phyloP scores from a whole-genome alignment of 2,888 invertebrate genomes.

The Drosophila greeni region DNA sequence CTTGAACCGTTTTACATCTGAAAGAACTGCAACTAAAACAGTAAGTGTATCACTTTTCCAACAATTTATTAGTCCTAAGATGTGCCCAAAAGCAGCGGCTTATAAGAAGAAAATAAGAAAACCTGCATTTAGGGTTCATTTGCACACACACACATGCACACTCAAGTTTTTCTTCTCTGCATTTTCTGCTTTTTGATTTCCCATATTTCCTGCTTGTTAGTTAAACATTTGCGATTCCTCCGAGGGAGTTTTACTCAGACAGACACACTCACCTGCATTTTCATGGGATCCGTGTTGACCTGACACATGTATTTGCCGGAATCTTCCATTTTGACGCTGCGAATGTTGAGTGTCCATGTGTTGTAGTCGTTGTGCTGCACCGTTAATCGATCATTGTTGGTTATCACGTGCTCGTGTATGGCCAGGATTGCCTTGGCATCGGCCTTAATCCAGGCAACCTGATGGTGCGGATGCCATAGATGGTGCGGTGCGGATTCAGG shows the following conservation, averaged over 20 bases:
- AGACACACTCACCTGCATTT: constrained; percentile 87
- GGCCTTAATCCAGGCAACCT: constrained; percentile 97
- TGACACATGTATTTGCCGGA: constrained; percentile 96
- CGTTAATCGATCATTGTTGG: constrained; percentile 92
- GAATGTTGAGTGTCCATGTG: constrained; percentile 94
- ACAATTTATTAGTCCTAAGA: not conserved
- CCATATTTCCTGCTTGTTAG: not conserved
- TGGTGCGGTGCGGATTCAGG: constrained; percentile 20
- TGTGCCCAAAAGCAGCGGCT: not conserved
- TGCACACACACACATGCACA: not conserved
- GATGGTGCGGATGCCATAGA: constrained; percentile 48
- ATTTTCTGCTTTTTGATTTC: not conserved
- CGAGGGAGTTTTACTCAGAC: not conserved
- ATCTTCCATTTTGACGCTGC: constrained; percentile 90
- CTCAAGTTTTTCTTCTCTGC: no score
- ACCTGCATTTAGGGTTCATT: no score
- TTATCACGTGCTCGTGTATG: constrained; percentile 95
- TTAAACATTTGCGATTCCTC: not conserved
- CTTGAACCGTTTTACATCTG: no score
- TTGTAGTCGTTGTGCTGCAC: constrained; percentile 95
- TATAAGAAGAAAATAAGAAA: not conserved
- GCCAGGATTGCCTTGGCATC: constrained; percentile 95
- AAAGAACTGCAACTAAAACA: no score
- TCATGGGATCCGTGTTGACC: constrained; percentile 96
- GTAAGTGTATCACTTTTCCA: not conserved